Evolutionary conservation across 64 coral and sea anemone genomes (phyloP), one percentile per base, ranked within the genome.

Genomic region (Hydrozoanthus tunicans): DNA sequence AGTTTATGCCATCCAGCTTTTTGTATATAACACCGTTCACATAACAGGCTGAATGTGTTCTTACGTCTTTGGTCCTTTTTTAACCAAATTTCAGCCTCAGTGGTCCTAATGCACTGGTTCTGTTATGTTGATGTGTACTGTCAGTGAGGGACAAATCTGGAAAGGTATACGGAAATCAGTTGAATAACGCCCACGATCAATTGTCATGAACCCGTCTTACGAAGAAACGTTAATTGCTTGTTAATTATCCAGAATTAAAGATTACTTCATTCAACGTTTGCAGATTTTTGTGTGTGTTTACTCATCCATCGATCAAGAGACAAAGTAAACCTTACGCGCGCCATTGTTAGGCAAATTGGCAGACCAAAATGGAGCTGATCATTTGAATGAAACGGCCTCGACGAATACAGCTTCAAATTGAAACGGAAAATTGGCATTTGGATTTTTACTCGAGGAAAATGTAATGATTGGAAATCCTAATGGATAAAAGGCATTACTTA

Each of bases 301-400:
- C 60, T 53, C 80, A 65, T 11, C 26, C 80, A 65, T 63, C 6
- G 11, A 53, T 62, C n/a, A 51, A 82, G 27, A 4, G 51, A 82
- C 59, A 82, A 65, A 53, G 59, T 64, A 14, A 54, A 14, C 26
- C 11, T 82, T 25, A 64, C 25, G 14, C 25, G 17, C 7, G 25
- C 26, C 12, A 82, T 82, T 82, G 80, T 82, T 64, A 82, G 13
- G 80, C 61, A 82, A 82, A 82, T 51, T 15, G 60, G 6, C 57
- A 51, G 52, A 4, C 52, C 4, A 82, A 65, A 65, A 65, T 27
- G 62, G 60, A 82, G 52, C 51, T 52, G 79, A 9, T 7, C 56
- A 81, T 81, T 62, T 62, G 0, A 59, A 51, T 24, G 24, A 10
- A 43, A 43, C 32, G 32, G 32, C 32, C 32, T 43, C 32, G 32